Evolutionary conservation across 2,113 vertebrate species (phyloP).

Genomic region (Gallinago jamesoni): DNA sequence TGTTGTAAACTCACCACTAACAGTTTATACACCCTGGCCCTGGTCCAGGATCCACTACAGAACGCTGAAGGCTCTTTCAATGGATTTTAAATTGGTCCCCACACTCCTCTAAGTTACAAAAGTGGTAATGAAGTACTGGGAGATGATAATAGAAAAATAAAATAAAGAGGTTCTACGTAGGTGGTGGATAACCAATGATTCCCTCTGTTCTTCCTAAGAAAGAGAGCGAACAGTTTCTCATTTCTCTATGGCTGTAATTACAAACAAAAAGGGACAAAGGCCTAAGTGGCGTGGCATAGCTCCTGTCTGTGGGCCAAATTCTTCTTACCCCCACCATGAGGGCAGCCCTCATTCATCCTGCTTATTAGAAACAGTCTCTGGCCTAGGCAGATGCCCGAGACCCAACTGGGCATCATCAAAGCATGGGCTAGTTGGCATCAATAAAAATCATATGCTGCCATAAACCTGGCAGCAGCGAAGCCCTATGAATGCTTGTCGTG

Average conservation of each 20-base stretch:
- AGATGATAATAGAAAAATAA: neutral
- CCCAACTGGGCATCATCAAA: neutral
- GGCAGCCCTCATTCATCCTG: neutral
- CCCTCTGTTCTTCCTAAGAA: neutral
- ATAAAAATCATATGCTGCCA: neutral
- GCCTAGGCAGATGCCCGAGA: neutral
- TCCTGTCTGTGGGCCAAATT: neutral
- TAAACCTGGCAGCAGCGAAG: neutral
- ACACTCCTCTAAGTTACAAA: neutral
- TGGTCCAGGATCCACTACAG: neutral
- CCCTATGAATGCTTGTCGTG: accelerated
- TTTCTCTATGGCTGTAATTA: neutral
- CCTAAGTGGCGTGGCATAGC: neutral
- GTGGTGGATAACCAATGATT: neutral
- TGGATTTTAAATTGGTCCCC: slow-evolving; percentile 13
- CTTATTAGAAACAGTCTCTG: neutral
- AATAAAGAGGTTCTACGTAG: neutral
- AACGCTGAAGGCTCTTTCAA: neutral
- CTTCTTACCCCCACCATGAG: neutral
- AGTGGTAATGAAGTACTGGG: neutral
- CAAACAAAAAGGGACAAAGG: neutral
- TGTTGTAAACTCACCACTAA: neutral
- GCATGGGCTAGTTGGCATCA: neutral
- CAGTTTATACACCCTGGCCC: slow-evolving; percentile 11
- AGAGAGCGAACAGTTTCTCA: neutral